phyloP scores from a whole-genome alignment of 1,140 invertebrate species.

The Anadara kagoshimensis region DNA sequence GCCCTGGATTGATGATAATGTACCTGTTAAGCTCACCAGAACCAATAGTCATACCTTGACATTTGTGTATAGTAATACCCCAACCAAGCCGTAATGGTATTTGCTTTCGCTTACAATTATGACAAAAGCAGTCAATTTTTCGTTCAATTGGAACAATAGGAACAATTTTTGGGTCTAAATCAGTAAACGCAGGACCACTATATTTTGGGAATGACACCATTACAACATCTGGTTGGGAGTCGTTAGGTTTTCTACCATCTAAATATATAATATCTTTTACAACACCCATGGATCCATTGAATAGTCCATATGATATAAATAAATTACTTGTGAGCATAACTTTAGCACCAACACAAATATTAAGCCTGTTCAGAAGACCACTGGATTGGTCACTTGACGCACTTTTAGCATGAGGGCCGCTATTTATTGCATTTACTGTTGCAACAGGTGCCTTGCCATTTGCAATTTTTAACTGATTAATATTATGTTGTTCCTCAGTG shows the following conservation, averaged over 20 bases:
- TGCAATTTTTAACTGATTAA: too few species aligned
- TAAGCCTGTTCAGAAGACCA: conserved; percentile 16
- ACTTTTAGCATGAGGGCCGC: conserved; percentile 10
- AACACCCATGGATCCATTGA: conserved; percentile 37
- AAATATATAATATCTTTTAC: conserved; percentile 38
- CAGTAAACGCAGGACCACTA: conserved; percentile 28
- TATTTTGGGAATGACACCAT: conserved; percentile 42
- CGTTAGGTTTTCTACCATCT: neutral
- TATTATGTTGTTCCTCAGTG: too few species aligned
- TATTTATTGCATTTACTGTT: conserved; percentile 20
- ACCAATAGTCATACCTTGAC: conserved; percentile 53
- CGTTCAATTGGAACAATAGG: conserved; percentile 37
- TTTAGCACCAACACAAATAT: conserved; percentile 26
- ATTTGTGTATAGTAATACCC: conserved; percentile 44
- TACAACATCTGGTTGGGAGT: conserved; percentile 19
- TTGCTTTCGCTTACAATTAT: conserved; percentile 38
- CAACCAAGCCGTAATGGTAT: conserved; percentile 43
- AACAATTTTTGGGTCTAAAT: conserved; percentile 17
- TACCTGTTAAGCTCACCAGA: conserved; percentile 23
- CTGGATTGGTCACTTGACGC: neutral
- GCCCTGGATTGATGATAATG: conserved; percentile 46
- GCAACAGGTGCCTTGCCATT: conserved; percentile 27
- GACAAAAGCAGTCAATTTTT: conserved; percentile 31
- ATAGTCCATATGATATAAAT: conserved; percentile 29
- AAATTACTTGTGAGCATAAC: conserved; percentile 40